Percentiles rank a stretch among this genome's conserved stretches.
Evolutionary conservation across 2,797 vertebrate species (phyloP).

Genomic region (Alca torda): DNA sequence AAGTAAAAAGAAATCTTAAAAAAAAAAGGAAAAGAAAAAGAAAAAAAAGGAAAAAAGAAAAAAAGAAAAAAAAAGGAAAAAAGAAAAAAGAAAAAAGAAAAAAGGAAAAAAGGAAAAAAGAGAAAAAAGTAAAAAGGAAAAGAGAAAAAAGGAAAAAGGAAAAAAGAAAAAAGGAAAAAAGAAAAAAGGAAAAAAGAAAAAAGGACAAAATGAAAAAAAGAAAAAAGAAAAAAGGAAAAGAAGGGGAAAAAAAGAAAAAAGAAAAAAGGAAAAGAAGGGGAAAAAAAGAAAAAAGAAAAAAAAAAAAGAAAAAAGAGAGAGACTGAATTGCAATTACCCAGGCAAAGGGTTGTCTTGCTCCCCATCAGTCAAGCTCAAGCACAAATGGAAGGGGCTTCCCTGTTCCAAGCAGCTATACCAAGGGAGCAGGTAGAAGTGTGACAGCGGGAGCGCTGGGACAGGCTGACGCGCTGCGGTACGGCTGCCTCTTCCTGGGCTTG

Average conservation of each 20-base stretch:
- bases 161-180: background rate
- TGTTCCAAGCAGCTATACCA: background rate
- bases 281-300: too few relatives aligned
- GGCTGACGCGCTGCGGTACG: background rate
- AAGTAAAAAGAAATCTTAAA: background rate
- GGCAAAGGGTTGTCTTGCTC: background rate
- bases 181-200: background rate
- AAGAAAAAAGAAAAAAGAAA: too few relatives aligned
- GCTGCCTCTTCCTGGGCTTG: background rate
- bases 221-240: too few relatives aligned
- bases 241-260: too few relatives aligned
- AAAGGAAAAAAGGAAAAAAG: too few relatives aligned
- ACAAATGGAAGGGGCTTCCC: background rate
- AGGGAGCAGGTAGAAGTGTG: background rate
- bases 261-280: background rate
- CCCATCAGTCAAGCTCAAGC: background rate
- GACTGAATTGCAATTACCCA: background rate
- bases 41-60: background rate
- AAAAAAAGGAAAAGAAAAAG: too few relatives aligned
- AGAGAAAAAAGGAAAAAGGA: too few relatives aligned
- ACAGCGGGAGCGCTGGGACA: background rate
- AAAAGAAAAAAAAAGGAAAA: too few relatives aligned
- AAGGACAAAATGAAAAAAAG: background rate
- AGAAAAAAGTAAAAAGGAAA: accelerated
- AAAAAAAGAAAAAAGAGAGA: background rate